phyloP scores from a whole-genome alignment of 2,888 invertebrate genomes.

The Quadroppia sp. region DNA sequence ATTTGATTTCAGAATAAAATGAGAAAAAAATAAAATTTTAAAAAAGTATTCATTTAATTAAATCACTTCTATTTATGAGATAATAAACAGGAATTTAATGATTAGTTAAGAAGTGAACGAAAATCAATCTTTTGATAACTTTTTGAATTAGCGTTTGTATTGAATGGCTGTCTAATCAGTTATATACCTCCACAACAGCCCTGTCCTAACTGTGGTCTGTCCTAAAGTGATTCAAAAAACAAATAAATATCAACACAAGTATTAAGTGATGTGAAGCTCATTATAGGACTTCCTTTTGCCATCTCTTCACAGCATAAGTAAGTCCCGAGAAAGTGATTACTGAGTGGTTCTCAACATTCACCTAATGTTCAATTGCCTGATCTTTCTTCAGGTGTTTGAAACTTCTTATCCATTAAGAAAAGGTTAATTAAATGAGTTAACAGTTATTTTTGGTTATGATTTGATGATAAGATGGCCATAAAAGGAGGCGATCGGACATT shows the following conservation, averaged over 20 bases:
- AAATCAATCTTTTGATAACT: not conserved
- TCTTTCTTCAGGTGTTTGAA: no score
- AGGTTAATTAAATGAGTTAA: constrained; percentile 19
- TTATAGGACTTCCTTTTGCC: constrained; percentile 6
- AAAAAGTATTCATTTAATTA: no score
- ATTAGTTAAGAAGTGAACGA: no score
- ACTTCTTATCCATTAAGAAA: not conserved
- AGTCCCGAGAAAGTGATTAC: constrained; percentile 23
- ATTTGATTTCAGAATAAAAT: no score
- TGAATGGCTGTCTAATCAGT: no score
- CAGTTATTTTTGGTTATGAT: constrained; percentile 15
- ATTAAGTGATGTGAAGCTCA: not conserved
- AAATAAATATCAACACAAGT: not conserved
- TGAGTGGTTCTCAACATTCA: constrained; percentile 6
- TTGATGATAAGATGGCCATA: not conserved
- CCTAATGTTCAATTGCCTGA: not conserved
- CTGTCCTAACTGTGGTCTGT: not conserved
- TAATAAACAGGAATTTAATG: no score
- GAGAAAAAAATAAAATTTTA: no score
- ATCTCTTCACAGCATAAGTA: not conserved
- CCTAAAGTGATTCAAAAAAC: not conserved
- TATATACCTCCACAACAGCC: no score
- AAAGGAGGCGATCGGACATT: constrained; percentile 8
- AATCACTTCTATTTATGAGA: no score
- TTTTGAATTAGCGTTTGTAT: not conserved